Percentiles rank a stretch among this genome's conserved stretches.
phyloP scores from a whole-genome alignment of 2,797 vertebrate genomes.

The Schizothorax lantsangensis region DNA sequence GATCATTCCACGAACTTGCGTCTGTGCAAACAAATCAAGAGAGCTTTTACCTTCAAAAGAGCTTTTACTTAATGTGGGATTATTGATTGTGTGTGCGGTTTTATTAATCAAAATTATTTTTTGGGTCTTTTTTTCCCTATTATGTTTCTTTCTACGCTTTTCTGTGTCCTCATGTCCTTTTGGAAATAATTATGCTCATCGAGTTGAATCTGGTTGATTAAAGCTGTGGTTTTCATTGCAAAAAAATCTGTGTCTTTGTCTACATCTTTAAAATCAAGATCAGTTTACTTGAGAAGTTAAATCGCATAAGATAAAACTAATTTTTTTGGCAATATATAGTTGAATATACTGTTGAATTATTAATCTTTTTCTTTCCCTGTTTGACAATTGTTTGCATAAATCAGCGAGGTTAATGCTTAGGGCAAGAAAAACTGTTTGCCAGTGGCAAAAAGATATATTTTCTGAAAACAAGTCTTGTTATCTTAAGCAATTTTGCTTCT shows the following conservation, averaged over 20 bases:
- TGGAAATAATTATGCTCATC: neutral
- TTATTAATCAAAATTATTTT: slow-evolving; percentile 15
- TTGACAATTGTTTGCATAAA: neutral
- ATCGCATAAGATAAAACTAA: neutral
- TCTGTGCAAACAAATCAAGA: slow-evolving; percentile 14
- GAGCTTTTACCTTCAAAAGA: slow-evolving; percentile 25
- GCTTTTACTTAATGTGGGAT: slow-evolving; percentile 14
- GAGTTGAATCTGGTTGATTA: slow-evolving; percentile 5
- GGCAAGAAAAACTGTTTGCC: neutral
- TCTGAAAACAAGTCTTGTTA: neutral
- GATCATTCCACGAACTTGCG: slow-evolving; percentile 15
- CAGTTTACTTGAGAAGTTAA: neutral
- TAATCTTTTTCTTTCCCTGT: neutral
- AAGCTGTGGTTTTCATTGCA: neutral
- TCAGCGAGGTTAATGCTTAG: neutral
- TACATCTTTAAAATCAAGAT: neutral
- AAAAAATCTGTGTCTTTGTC: neutral
- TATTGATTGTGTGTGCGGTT: slow-evolving; percentile 26
- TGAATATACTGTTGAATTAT: neutral
- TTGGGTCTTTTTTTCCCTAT: neutral
- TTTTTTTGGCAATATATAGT: neutral
- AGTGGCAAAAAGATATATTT: neutral
- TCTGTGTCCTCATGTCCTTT: neutral
- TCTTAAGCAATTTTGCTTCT: neutral
- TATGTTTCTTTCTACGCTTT: slow-evolving; percentile 1